Conservation (phyloP, 2,797 vertebrate genomes). For the Danio choprae region DNA sequence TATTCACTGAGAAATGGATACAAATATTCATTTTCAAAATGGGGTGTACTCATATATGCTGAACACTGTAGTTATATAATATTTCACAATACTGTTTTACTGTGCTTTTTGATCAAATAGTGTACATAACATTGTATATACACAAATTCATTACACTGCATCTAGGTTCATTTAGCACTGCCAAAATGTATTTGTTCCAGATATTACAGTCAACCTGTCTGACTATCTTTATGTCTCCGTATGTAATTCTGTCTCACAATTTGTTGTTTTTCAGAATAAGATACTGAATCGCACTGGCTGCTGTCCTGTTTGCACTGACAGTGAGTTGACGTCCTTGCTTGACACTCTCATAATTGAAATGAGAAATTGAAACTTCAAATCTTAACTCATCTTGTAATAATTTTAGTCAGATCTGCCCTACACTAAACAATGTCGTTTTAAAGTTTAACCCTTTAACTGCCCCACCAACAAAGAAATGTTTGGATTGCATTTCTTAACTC, state of each 20-base stretch:
- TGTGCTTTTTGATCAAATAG: not conserved
- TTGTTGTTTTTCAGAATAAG: constrained; percentile 86
- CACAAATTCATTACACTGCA: not conserved
- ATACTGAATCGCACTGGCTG: constrained; percentile 98
- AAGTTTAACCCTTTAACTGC: no score
- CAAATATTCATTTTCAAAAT: no score
- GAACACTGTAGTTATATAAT: no score
- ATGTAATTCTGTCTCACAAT: not conserved
- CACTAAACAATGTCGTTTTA: not conserved
- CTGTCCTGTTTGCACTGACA: constrained; percentile 99
- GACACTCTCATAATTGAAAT: not conserved
- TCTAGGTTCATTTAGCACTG: not conserved
- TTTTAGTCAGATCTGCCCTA: not conserved
- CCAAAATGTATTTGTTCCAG: not conserved
- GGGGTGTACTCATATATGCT: no score
- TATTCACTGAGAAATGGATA: no score
- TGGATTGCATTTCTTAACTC: no score
- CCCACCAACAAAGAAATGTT: no score
- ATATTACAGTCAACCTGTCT: not conserved
- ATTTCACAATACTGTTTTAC: no score
- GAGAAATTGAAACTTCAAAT: not conserved
- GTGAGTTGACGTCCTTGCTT: constrained; percentile 76
- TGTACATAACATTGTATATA: not conserved
- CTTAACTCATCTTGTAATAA: no score
- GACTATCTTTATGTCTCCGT: not conserved